Conservation (phyloP, 2,797 vertebrate species). For the Xenentodon cancila region DNA sequence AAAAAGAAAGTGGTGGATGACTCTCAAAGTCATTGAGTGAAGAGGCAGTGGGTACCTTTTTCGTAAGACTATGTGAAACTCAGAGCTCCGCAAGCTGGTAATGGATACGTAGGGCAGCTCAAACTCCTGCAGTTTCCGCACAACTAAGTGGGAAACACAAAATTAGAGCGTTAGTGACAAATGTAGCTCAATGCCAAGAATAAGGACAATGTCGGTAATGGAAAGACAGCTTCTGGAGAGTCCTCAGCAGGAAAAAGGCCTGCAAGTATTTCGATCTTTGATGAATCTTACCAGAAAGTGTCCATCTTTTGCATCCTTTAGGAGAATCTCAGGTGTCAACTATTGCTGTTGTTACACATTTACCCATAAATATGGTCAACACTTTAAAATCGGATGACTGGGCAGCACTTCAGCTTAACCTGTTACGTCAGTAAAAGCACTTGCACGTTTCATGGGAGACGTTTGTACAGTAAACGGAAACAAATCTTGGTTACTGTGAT, state of each 20-base stretch:
- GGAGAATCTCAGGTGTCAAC: constrained; percentile 31
- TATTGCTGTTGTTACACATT: constrained; percentile 10
- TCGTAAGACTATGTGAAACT: constrained; percentile 94
- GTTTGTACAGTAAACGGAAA: too few relatives aligned
- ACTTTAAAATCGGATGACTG: neutral
- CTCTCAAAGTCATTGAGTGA: constrained; percentile 8
- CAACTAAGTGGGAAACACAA: constrained; percentile 79
- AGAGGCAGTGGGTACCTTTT: constrained; percentile 87
- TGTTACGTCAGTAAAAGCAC: too few relatives aligned
- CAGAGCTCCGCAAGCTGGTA: constrained; percentile 90
- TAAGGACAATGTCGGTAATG: constrained; percentile 42
- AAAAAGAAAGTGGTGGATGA: constrained; percentile 10
- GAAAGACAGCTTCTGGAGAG: constrained; percentile 53
- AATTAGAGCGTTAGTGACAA: constrained; percentile 28
- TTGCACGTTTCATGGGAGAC: too few relatives aligned
- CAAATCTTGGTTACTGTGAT: too few relatives aligned
- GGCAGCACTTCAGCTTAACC: too few relatives aligned
- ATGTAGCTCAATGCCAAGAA: constrained; percentile 45
- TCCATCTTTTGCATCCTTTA: constrained; percentile 42
- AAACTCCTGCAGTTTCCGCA: constrained; percentile 97
- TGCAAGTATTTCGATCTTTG: neutral
- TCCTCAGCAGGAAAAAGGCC: constrained; percentile 28
- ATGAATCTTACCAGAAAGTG: neutral
- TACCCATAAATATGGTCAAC: constrained; percentile 15
- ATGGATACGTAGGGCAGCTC: constrained; percentile 97